Evolutionary conservation across 23 tunicate species (phyloP), one percentile per base, ranked within the genome.

Genomic region (Clavelina lepadiformis): DNA sequence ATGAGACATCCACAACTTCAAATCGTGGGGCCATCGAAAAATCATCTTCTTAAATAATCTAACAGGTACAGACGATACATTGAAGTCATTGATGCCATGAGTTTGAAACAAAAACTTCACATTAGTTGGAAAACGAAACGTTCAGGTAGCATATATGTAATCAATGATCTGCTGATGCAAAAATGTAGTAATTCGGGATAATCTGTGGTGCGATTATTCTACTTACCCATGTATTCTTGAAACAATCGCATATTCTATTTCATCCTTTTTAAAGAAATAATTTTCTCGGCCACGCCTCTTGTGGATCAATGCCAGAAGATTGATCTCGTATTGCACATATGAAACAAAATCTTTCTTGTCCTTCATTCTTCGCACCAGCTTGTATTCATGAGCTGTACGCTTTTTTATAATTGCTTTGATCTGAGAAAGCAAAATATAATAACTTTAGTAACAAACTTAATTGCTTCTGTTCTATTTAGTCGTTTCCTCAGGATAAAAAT

Each of bases 1-100:
- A 61, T 87, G 87, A 0, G 96, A 87, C 3, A 68, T 41, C 96
- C 96, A 87, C 3, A 87, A 47, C 38, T 87, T 79, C 44, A 87
- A 34, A 36, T 87, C 96, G 4, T 77, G 58, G 23, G 96, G 68
- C 96, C 96, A 87, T 29, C 79, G 63, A 51, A 67, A 55, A 20
- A 68, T 67, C 35, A 67, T 61, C 73, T 68, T 77, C 45, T 87
- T 87, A 36, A 87, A 87, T 3, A 73, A 25, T 34, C 96, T 87
- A 35, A 35, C 4, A 28, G 13, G 21, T 22, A 28, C 50, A 27
- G 47, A 66, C n/a, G n/a, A n/a, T n/a, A n/a, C n/a, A n/a, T n/a
- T n/a, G n/a, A n/a, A n/a, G n/a, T n/a, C n/a, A n/a, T n/a, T n/a
- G n/a, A n/a, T n/a, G n/a, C n/a, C n/a, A n/a, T n/a, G n/a, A n/a